Evolutionary conservation across 1,140 invertebrate genomes (phyloP).

Genomic region (Camponotus pennsylvanicus): DNA sequence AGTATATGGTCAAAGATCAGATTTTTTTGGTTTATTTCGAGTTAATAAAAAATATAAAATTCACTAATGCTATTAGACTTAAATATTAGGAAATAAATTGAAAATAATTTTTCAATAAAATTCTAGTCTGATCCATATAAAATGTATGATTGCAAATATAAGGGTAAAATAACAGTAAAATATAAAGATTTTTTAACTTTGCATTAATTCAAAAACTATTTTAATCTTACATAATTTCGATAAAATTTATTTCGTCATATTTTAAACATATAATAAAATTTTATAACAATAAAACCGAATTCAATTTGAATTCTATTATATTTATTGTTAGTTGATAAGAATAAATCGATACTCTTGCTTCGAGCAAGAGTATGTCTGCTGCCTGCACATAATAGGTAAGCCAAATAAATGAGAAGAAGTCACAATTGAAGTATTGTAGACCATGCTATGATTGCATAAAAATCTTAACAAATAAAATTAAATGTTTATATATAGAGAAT

Average conservation of each 20-base stretch:
- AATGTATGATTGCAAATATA: background rate
- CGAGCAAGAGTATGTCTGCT: slow-evolving; percentile 39
- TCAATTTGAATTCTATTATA: slow-evolving; percentile 37
- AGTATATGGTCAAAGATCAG: background rate
- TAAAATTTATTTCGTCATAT: slow-evolving; percentile 11
- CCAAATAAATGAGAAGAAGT: slow-evolving; percentile 38
- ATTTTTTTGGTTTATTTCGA: background rate
- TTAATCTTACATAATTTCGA: background rate
- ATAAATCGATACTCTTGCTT: slow-evolving; percentile 37
- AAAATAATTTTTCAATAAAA: background rate
- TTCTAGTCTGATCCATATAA: background rate
- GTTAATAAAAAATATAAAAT: background rate
- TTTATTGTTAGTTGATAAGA: slow-evolving; percentile 12
- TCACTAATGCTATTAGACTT: background rate
- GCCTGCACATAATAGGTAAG: slow-evolving; percentile 28
- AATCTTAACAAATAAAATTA: slow-evolving; percentile 25
- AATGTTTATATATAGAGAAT: background rate
- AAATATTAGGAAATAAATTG: background rate
- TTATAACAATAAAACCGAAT: slow-evolving; percentile 28
- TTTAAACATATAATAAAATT: slow-evolving; percentile 29
- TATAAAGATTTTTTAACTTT: background rate
- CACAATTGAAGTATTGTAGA: slow-evolving; percentile 30
- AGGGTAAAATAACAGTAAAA: background rate
- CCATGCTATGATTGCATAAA: slow-evolving; percentile 11
- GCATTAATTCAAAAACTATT: background rate